phyloP scores from a whole-genome alignment of 2,888 invertebrate genomes.

The Resseliella maxima region DNA sequence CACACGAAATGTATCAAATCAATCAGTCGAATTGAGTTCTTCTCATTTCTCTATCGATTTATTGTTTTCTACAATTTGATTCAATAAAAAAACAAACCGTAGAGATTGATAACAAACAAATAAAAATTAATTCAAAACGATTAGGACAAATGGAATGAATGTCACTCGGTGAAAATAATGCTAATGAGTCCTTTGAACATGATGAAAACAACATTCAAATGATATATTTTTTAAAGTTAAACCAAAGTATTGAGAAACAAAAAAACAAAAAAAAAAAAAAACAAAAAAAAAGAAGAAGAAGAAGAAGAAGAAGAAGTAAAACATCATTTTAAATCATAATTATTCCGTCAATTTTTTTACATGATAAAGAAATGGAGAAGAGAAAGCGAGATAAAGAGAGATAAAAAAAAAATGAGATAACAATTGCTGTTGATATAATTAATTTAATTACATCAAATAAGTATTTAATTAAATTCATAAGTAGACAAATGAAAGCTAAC shows the following conservation, averaged over 20 bases:
- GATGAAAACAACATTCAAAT: background rate
- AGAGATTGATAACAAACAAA: too few relatives aligned
- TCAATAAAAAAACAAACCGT: background rate
- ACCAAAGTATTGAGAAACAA: too few relatives aligned
- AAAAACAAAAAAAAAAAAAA: background rate
- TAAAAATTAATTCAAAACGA: background rate
- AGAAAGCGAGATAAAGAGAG: too few relatives aligned
- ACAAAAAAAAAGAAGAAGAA: background rate
- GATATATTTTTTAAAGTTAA: conserved; percentile 19
- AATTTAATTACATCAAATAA: conserved; percentile 39
- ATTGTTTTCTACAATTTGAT: background rate
- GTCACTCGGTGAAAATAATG: background rate
- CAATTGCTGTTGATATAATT: conserved; percentile 56
- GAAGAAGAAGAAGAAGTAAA: background rate
- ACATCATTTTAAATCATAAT: conserved; percentile 55
- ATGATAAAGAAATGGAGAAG: conserved; percentile 13
- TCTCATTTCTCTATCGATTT: conserved; percentile 11
- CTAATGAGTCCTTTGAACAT: background rate
- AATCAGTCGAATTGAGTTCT: conserved; percentile 20
- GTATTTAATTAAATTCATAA: conserved; percentile 5
- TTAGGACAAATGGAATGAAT: background rate
- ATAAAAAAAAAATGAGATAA: too few relatives aligned
- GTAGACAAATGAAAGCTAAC: conserved; percentile 7
- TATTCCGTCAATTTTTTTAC: conserved; percentile 58
- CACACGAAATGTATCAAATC: background rate